A percentile compares a stretch with the other conserved stretches of the same genome.
phyloP scores from a whole-genome alignment of 2,113 vertebrate species.

The Tichodroma muraria region DNA sequence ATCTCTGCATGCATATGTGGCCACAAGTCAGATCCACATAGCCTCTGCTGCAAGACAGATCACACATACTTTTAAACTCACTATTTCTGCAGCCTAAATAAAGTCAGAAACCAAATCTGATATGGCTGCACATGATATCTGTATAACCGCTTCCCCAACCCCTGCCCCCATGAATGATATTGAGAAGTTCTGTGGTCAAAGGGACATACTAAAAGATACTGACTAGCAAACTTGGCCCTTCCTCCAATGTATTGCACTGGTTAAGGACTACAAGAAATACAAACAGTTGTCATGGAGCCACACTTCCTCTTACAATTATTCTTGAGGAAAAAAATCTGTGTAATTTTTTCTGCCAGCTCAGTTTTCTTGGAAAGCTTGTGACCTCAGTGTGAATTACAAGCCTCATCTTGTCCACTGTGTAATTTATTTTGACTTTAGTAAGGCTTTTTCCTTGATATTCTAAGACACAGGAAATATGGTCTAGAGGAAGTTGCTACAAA shows the following conservation, averaged over 20 bases:
- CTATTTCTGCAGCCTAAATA: not conserved
- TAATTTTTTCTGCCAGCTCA: not conserved
- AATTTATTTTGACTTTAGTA: slow-evolving; percentile 49
- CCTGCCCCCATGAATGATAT: not conserved
- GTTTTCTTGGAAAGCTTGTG: slow-evolving; percentile 41
- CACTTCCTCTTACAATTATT: slow-evolving; percentile 15
- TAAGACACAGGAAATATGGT: slow-evolving; percentile 7
- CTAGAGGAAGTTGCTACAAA: slow-evolving; percentile 38
- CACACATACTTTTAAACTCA: not conserved
- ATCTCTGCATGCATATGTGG: not conserved
- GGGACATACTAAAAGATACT: not conserved
- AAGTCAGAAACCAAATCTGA: not conserved
- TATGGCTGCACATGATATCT: not conserved
- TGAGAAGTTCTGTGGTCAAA: not conserved
- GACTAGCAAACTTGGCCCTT: not conserved
- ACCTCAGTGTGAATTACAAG: not conserved
- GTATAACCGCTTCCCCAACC: not conserved
- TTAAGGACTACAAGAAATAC: not conserved
- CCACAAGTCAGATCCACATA: not conserved
- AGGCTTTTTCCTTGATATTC: slow-evolving; percentile 42
- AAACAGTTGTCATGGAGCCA: slow-evolving; percentile 30
- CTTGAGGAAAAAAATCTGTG: not conserved
- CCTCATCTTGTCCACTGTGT: slow-evolving; percentile 11
- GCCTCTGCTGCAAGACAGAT: not conserved
- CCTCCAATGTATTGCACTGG: not conserved